These are phyloP conservation scores for Lithophane ornitopus DNA, from an alignment of 2,888 invertebrate species.

Conservation along the genomic window DNA sequence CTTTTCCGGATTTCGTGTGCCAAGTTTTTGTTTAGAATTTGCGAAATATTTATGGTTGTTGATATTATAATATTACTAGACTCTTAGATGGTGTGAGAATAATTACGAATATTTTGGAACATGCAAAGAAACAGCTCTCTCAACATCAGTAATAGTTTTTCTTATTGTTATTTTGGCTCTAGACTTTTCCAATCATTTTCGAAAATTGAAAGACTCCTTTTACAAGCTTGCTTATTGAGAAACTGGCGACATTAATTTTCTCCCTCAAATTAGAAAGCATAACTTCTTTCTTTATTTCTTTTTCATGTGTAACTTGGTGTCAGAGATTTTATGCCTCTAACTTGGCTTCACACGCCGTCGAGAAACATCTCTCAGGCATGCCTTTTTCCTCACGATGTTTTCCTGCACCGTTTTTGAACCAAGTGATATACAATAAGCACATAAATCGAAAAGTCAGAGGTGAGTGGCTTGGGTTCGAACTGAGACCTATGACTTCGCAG, in stretches of 20 bases:
- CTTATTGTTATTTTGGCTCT: not conserved
- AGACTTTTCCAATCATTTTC: not conserved
- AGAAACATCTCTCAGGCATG: too few species aligned
- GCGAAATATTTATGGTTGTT: slow-evolving; percentile 41
- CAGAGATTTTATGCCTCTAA: too few species aligned
- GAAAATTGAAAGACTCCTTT: not conserved
- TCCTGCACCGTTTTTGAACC: too few species aligned
- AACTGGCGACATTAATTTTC: not conserved
- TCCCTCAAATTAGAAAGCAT: slow-evolving; percentile 26
- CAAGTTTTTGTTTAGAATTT: slow-evolving; percentile 45
- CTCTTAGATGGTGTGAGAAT: slow-evolving; percentile 2
- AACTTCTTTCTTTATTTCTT: too few species aligned
- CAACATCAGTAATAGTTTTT: slow-evolving; percentile 5
- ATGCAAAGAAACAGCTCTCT: not conserved
- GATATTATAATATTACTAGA: slow-evolving; percentile 33
- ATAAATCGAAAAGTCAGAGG: too few species aligned
- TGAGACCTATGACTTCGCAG: too few species aligned
- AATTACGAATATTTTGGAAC: not conserved
- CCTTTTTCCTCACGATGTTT: too few species aligned
- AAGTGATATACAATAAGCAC: too few species aligned
- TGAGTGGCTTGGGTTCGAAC: too few species aligned
- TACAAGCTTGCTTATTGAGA: not conserved
- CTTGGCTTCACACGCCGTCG: too few species aligned
- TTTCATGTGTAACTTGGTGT: too few species aligned
- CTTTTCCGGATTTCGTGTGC: slow-evolving; percentile 54